A percentile compares a stretch with the other conserved stretches of the same genome.
Evolutionary conservation across 2,113 vertebrate species (phyloP).

Genomic region (Vidua chalybeata): DNA sequence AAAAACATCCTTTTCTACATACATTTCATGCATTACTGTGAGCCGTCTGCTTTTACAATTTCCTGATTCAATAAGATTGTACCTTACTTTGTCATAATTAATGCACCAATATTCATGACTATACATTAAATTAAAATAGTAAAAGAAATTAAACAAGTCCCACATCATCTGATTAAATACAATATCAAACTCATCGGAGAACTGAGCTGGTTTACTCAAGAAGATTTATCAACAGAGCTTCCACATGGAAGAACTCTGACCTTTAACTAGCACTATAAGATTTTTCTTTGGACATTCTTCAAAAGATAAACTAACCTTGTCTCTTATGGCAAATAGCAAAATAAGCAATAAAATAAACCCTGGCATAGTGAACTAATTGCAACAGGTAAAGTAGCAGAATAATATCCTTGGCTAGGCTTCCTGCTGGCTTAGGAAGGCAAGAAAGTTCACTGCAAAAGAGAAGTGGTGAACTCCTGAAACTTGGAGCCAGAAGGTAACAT

Average conservation of each 20-base stretch:
- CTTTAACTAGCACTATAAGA: background rate
- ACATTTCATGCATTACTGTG: background rate
- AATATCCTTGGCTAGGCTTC: background rate
- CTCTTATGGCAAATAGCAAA: background rate
- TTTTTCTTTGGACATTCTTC: background rate
- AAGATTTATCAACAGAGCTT: background rate
- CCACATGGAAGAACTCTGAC: background rate
- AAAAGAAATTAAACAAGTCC: background rate
- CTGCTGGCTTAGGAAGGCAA: background rate
- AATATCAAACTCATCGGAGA: background rate
- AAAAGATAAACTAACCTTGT: conserved; percentile 7
- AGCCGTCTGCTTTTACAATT: background rate
- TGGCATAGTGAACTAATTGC: background rate
- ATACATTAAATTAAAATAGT: background rate
- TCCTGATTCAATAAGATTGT: background rate
- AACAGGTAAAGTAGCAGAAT: background rate
- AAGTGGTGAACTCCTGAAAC: background rate
- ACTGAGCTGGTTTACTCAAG: background rate
- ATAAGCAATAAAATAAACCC: background rate
- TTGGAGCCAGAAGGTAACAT: background rate
- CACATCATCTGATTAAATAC: background rate
- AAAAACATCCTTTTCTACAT: background rate
- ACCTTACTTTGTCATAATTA: background rate
- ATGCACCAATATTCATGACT: background rate
- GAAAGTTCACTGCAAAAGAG: background rate